Conservation (phyloP, 2,888 invertebrate genomes). For the Agrotis exclamationis region DNA sequence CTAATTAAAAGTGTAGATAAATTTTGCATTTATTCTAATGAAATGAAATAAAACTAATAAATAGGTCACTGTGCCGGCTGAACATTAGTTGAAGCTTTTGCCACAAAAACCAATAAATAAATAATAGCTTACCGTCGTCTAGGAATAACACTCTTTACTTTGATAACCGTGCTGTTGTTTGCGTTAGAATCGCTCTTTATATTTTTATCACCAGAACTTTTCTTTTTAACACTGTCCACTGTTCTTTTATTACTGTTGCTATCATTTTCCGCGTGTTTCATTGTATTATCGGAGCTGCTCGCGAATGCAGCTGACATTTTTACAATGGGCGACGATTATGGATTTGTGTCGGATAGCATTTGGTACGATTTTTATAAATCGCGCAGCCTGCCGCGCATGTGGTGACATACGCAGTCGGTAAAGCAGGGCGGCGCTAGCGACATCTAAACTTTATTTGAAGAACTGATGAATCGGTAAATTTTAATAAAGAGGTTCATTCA, state of each 20-base stretch:
- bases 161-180: constrained; percentile 79
- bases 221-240: constrained; percentile 73
- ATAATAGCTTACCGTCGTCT: constrained; percentile 82
- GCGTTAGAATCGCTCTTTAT: constrained; percentile 71
- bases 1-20: constrained; percentile 43
- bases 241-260: constrained; percentile 64
- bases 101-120: constrained; percentile 59
- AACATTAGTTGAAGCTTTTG: constrained; percentile 16
- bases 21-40: constrained; percentile 4
- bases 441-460: constrained; percentile 26
- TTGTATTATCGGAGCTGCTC: constrained; percentile 74
- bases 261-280: constrained; percentile 70
- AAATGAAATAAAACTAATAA: constrained; percentile 4
- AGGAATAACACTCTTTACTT: constrained; percentile 89
- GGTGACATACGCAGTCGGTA: constrained; percentile 78
- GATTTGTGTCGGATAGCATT: constrained; percentile 87
- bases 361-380: constrained; percentile 89
- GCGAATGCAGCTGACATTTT: constrained; percentile 84
- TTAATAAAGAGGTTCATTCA: neutral
- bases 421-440: constrained; percentile 67
- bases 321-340: constrained; percentile 85
- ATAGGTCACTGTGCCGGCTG: constrained; percentile 20
- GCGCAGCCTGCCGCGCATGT: constrained; percentile 89
- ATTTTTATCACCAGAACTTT: constrained; percentile 79
- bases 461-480: neutral